Percentiles rank a stretch among this genome's conserved stretches.
Conservation (phyloP, 1,140 invertebrate species). For the Leptinotarsa texana region DNA sequence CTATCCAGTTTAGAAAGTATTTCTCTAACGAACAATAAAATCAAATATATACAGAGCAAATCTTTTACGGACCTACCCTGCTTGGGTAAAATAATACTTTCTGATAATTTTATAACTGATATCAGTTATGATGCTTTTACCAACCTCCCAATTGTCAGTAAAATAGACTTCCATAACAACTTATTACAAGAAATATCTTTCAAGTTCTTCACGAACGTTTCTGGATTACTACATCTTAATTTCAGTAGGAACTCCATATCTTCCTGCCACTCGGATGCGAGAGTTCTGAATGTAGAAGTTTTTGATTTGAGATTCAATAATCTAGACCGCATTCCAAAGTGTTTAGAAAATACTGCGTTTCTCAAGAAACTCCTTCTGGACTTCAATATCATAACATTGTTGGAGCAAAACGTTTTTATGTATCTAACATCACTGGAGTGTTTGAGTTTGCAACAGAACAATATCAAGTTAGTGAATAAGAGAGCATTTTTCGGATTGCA, state of each 20-base stretch:
- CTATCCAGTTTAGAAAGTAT: conserved; percentile 70
- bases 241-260: conserved; percentile 71
- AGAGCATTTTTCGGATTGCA: conserved; percentile 75
- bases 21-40: conserved; percentile 72
- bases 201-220: conserved; percentile 70
- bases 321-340: conserved; percentile 66
- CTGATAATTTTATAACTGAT: conserved; percentile 67
- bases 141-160: conserved; percentile 69
- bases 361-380: conserved; percentile 71
- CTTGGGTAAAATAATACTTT: conserved; percentile 71
- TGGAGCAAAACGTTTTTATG: conserved; percentile 74
- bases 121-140: conserved; percentile 68
- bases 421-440: conserved; percentile 72
- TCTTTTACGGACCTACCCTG: conserved; percentile 70
- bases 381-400: conserved; percentile 71
- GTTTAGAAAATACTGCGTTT: conserved; percentile 64
- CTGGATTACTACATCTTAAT: conserved; percentile 68
- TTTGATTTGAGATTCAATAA: conserved; percentile 74
- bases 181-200: conserved; percentile 68
- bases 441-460: conserved; percentile 75
- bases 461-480: conserved; percentile 69
- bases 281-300: conserved; percentile 65
- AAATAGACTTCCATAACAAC: conserved; percentile 75
- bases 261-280: conserved; percentile 62
- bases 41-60: conserved; percentile 61